Percentiles rank a stretch among this genome's conserved stretches.
Conservation (phyloP, 2,797 vertebrate genomes). For the Scleropages formosus region DNA sequence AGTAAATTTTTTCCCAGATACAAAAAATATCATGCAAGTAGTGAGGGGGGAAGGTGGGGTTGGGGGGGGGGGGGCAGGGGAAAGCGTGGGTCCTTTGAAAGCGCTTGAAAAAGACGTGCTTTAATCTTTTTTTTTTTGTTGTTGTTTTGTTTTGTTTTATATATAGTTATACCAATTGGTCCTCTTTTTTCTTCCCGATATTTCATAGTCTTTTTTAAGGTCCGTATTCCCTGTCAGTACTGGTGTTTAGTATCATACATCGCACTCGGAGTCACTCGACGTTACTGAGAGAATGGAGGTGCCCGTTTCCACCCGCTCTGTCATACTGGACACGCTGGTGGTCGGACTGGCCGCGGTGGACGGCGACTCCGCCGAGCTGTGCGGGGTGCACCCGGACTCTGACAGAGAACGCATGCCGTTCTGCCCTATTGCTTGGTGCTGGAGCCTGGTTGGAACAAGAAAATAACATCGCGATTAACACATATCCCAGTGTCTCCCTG, state of each 20-base stretch:
- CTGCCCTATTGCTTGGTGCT: constrained; percentile 97
- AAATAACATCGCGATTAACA: constrained; percentile 65
- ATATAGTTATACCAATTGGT: constrained; percentile 76
- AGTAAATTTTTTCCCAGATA: constrained; percentile 73
- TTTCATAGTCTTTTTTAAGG: constrained; percentile 73
- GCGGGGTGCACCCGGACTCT: constrained; percentile 93
- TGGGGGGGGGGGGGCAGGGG: constrained; percentile 57
- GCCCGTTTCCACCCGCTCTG: constrained; percentile 92
- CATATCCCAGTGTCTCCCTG: constrained; percentile 62
- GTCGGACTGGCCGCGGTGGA: constrained; percentile 96
- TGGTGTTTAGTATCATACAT: constrained; percentile 92
- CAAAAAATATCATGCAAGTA: constrained; percentile 91
- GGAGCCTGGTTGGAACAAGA: constrained; percentile 81
- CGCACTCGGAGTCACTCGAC: constrained; percentile 99
- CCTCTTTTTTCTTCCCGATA: constrained; percentile 79
- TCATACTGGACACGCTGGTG: constrained; percentile 96
- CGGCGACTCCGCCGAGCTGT: constrained; percentile 96
- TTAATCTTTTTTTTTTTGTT: constrained; percentile 77
- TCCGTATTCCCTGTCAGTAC: constrained; percentile 82
- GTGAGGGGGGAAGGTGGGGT: too few species aligned
- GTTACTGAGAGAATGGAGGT: constrained; percentile 98
- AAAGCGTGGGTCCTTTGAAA: constrained; percentile 89
- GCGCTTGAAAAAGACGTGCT: constrained; percentile 92
- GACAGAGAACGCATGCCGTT: constrained; percentile 95
- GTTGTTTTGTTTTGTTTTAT: too few species aligned